Evolutionary conservation across 2,888 invertebrate species (phyloP), one percentile per base, ranked within the genome.

Genomic region (Chirona hameri): DNA sequence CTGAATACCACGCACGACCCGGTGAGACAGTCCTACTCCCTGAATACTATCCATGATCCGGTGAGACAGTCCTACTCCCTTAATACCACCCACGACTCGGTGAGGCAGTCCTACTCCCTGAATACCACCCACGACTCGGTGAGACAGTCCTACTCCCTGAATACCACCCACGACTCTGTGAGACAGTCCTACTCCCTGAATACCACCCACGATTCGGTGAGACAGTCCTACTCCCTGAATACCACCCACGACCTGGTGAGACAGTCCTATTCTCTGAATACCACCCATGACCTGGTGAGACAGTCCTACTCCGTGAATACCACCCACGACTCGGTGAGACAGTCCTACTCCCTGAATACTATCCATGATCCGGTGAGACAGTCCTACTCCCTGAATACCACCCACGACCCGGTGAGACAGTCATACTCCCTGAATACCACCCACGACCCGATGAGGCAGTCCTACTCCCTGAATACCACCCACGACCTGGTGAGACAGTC

Each of bases 41-140:
- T 92, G 79, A 91, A 92, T 86, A 90, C 91, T 21, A 92, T 91
- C 81, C 90, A 91, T 85, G 92, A 92, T 86, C 92, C 92, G 84
- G 91, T 91, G 86, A 89, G 89, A 82, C 7, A 52, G 10, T 52
- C 15, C 1, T 52, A 12, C 52, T 52, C 91, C 24, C 87, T 92
- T 79, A 91, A 92, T 86, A 90, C 91, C 24, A 92, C 91, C 81
- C 90, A 91, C 85, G 92, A 92, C 86, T 92, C 92, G 84, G 91
- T 91, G 86, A 89, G 89, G 82, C 52, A 52, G 18, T 52, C 15
- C 15, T 52, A 18, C 52, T 52, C 91, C 24, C 87, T 92, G 79
- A 91, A 92, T 86, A 90, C 91, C 24, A 92, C 91, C 81, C 90
- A 91, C 85, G 92, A 92, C 86, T 92, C 92, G 84, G 91, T 91